phyloP scores from a whole-genome alignment of 2,888 invertebrate genomes.

The Cheilosia vulpina region DNA sequence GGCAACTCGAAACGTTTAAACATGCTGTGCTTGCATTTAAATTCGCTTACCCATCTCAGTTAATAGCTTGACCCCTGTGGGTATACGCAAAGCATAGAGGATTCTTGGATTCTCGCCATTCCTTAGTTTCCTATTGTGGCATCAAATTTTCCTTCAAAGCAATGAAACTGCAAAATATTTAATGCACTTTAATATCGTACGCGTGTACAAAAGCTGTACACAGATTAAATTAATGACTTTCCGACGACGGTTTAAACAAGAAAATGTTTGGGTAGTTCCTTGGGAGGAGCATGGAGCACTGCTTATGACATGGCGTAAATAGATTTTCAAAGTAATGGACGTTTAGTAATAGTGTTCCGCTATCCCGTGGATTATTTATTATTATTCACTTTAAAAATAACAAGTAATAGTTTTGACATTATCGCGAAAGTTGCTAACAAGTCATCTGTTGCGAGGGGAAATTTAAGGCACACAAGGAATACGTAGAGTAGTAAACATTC shows the following conservation, averaged over 20 bases:
- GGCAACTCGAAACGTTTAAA: too few species aligned
- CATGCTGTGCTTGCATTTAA: too few species aligned
- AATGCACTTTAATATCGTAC: constrained; percentile 5
- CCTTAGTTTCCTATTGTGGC: neutral
- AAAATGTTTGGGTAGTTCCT: neutral
- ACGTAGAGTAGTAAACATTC: too few species aligned
- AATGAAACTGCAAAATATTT: constrained; percentile 21
- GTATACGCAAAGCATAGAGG: neutral
- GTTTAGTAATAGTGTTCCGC: neutral
- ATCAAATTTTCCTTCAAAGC: neutral
- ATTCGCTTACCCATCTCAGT: too few species aligned
- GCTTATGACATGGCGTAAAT: constrained; percentile 34
- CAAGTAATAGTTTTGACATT: neutral
- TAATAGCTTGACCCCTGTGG: too few species aligned
- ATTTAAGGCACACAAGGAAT: too few species aligned
- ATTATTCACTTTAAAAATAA: neutral
- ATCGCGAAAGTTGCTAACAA: too few species aligned
- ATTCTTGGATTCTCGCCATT: neutral
- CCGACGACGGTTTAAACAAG: neutral
- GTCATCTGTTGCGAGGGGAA: too few species aligned
- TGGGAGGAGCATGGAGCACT: neutral
- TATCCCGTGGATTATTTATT: constrained; percentile 18
- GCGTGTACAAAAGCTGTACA: neutral
- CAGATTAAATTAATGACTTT: constrained; percentile 24
- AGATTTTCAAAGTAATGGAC: constrained; percentile 26